Base-by-base conservation (phyloP, 2,888 invertebrate genomes). In the Abrostola tripartita region DNA sequence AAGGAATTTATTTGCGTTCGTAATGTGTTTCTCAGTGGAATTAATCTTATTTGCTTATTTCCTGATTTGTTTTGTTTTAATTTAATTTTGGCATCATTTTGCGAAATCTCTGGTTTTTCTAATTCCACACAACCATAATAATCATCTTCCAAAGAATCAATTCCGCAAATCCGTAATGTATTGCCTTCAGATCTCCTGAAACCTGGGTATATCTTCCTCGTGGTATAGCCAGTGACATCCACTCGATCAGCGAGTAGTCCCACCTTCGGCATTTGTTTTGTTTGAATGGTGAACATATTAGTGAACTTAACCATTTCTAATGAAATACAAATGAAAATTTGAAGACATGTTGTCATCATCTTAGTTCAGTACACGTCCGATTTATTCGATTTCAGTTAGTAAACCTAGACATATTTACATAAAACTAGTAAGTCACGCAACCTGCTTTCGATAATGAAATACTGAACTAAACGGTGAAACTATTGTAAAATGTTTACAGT, bases 81-180 rank as follows among this genome's bases (percentile, higher is more conserved):
- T 24, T 24, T 24, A 24, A 24, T 24, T 24, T 24, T 4, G 1
- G 24, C 24, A 24, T 24, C 24, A 24, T 24, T 24, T 24, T 4
- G 24, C 24, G 24, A 2, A 2, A 4, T 24, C 24, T 4, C 24
- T 24, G 14, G 5, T 47, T 14, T 47, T 24, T 47, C 44, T 9
- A 47, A 24, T 11, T 51, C 51, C 11, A 51, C 42, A 7, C 53
- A 64, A 14, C 24, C 44, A n/a, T 57, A 54, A 35, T 64, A 64
- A 47, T 61, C 49, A 14, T 58, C 57, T 61, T 57, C 61, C 24
- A 61, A 47, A 1, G 57, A 57, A 51, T 64, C 55, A 44, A 61
- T 37, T 12, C 68, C 60, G 35, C 63, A 61, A 35, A 53, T 37
- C 8, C 51, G 14, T 5, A 47, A 24, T 14, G 44, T 24, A 24